Percentiles rank a stretch among this genome's conserved stretches.
Evolutionary conservation across 2,113 vertebrate species (phyloP).

Genomic region (Pseudorhombus dupliciocellatus): DNA sequence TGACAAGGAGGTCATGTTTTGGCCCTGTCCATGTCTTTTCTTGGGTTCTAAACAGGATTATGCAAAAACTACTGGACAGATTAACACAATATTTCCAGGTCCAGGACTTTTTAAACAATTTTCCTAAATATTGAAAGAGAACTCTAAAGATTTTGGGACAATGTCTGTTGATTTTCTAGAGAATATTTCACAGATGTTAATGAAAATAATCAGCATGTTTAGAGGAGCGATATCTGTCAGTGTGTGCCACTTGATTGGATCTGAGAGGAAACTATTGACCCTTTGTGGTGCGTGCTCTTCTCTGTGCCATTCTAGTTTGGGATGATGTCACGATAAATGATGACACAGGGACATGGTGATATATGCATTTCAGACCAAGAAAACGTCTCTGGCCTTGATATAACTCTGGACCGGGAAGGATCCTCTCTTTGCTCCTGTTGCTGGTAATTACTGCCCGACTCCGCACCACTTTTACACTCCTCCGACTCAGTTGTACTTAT

Average conservation of each 20-base stretch:
- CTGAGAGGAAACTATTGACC: background rate
- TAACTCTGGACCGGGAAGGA: background rate
- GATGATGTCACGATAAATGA: constrained; percentile 7
- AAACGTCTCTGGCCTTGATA: background rate
- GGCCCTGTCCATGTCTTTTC: background rate
- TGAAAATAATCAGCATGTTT: too few species aligned
- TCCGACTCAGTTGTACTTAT: constrained; percentile 47
- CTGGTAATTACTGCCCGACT: constrained; percentile 6
- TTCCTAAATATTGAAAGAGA: too few species aligned
- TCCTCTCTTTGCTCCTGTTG: constrained; percentile 13
- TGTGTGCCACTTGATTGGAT: background rate
- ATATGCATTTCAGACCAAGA: background rate
- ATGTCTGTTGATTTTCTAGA: too few species aligned
- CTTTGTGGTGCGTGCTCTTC: background rate
- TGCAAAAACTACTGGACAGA: background rate
- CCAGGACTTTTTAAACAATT: background rate
- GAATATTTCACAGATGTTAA: too few species aligned
- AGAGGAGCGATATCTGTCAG: too few species aligned
- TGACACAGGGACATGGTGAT: background rate
- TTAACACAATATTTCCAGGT: too few species aligned
- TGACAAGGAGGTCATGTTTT: too few species aligned
- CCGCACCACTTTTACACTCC: constrained; percentile 35
- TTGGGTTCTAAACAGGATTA: background rate
- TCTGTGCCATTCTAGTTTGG: background rate
- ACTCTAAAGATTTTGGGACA: too few species aligned